Conservation (phyloP, 1,140 invertebrate genomes). For the Drosophila sp. region DNA sequence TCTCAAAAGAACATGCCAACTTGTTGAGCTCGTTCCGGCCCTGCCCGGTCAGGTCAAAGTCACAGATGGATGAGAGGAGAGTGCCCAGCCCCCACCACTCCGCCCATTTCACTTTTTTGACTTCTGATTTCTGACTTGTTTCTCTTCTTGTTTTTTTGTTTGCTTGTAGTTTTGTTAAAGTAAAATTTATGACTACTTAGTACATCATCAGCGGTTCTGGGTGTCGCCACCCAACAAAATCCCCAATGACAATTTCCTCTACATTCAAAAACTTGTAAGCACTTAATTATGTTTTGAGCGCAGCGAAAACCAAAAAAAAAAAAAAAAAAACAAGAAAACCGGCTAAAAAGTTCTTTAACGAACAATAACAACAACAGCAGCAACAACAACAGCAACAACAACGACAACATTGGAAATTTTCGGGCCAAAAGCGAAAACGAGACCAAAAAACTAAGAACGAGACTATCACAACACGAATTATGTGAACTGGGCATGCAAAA, state of each 20-base stretch:
- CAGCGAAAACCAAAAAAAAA: slow-evolving; percentile 23
- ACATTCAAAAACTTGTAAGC: slow-evolving; percentile 72
- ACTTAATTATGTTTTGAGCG: slow-evolving; percentile 79
- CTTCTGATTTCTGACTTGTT: slow-evolving; percentile 66
- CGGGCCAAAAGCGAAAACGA: slow-evolving; percentile 46
- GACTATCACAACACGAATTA: slow-evolving; percentile 77
- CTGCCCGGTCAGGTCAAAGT: slow-evolving; percentile 22
- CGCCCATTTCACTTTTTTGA: slow-evolving; percentile 57
- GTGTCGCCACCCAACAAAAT: slow-evolving; percentile 17
- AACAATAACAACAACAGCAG: slow-evolving; percentile 24
- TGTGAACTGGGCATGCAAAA: slow-evolving; percentile 70
- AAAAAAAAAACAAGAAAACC: slow-evolving; percentile 46
- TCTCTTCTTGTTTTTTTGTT: slow-evolving; percentile 52
- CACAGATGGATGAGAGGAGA: neutral
- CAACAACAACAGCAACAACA: neutral
- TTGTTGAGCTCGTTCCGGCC: slow-evolving; percentile 57
- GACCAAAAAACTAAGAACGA: slow-evolving; percentile 27
- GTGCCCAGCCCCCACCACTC: neutral
- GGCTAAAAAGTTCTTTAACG: slow-evolving; percentile 33
- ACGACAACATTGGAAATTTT: slow-evolving; percentile 8
- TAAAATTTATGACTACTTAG: slow-evolving; percentile 79
- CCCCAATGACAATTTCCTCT: slow-evolving; percentile 59
- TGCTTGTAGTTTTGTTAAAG: slow-evolving; percentile 64
- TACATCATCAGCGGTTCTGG: slow-evolving; percentile 64
- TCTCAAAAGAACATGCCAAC: slow-evolving; percentile 55